phyloP scores from a whole-genome alignment of 2,797 vertebrate genomes.

The Tragelaphus eurycerus region DNA sequence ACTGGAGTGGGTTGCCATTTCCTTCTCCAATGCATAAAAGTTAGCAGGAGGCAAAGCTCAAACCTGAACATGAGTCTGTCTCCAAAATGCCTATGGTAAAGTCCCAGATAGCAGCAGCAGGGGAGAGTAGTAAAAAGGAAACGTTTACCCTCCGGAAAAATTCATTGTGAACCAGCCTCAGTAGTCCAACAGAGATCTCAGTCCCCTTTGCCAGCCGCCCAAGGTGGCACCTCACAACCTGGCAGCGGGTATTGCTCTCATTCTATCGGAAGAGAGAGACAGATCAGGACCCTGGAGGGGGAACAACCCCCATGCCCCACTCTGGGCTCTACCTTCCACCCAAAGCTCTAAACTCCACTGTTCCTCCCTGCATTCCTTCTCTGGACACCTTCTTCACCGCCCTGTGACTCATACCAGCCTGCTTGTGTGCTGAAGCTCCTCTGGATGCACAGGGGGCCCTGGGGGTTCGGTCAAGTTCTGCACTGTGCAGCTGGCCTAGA shows the following conservation, averaged over 20 bases:
- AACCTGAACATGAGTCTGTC: background rate
- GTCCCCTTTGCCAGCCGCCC: constrained; percentile 84
- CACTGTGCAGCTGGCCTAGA: constrained; percentile 87
- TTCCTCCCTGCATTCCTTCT: background rate
- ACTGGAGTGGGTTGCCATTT: too few species aligned
- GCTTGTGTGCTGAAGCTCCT: constrained; percentile 88
- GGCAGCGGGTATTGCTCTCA: constrained; percentile 89
- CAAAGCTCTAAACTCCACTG: background rate
- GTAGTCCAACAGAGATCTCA: constrained; percentile 84
- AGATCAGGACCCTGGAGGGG: background rate
- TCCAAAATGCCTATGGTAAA: background rate
- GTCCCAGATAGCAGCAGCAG: background rate
- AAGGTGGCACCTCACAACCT: constrained; percentile 88
- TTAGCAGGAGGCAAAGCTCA: background rate
- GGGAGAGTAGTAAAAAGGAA: background rate
- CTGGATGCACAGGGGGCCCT: constrained; percentile 85
- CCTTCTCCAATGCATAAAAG: too few species aligned
- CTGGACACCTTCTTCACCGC: too few species aligned
- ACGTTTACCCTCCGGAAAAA: constrained; percentile 91
- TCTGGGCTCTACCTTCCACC: background rate
- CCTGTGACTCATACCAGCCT: constrained; percentile 84
- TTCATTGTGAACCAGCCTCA: constrained; percentile 89
- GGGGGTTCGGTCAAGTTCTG: constrained; percentile 81
- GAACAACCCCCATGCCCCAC: background rate
- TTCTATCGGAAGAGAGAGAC: constrained; percentile 77